Evolutionary conservation across 2,888 invertebrate genomes (phyloP), one percentile per base, ranked within the genome.

Genomic region (Cryptocephalus moraei): DNA sequence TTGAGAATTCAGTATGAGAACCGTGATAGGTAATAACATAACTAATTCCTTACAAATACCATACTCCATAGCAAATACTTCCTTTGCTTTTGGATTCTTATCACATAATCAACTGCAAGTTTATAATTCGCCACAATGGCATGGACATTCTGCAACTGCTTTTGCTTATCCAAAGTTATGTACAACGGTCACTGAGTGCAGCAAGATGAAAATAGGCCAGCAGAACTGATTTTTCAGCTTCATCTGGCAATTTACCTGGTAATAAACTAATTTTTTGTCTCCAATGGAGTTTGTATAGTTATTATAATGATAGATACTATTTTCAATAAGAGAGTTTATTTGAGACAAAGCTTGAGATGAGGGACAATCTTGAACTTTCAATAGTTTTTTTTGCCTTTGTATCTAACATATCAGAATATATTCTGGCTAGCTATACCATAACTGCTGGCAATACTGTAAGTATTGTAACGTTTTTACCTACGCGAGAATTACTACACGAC

Each of bases 391-490:
- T 84, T 1, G 82, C 62, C 68, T 94, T 94, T n/a, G 91, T 82
- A 53, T 91, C 86, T n/a, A 91, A 69, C 60, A 95, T 86, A 41
- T 86, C 84, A 0, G 80, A 80, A 58, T 88, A 87, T 0, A 80
- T 81, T 64, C 89, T 85, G 0, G 86, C 94, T 0, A 93, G 74
- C 64, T 93, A 63, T 82, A 89, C 85, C 91, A 89, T 38, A 93
- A 75, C 62, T 79, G 84, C 38, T 90, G 78, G 62, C 91, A 91
- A 49, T 87, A 81, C 38, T 82, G 76, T 58, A 91, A 71, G 66
- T 95, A n/a, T n/a, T n/a, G n/a, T n/a, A n/a, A n/a, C n/a, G n/a
- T n/a, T n/a, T n/a, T n/a, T n/a, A n/a, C n/a, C n/a, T n/a, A n/a
- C n/a, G n/a, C n/a, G n/a, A n/a, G n/a, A n/a, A n/a, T n/a, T n/a